A percentile compares a stretch with the other conserved stretches of the same genome.
phyloP scores from a whole-genome alignment of 2,797 vertebrate genomes.

The Coregonus sp. region DNA sequence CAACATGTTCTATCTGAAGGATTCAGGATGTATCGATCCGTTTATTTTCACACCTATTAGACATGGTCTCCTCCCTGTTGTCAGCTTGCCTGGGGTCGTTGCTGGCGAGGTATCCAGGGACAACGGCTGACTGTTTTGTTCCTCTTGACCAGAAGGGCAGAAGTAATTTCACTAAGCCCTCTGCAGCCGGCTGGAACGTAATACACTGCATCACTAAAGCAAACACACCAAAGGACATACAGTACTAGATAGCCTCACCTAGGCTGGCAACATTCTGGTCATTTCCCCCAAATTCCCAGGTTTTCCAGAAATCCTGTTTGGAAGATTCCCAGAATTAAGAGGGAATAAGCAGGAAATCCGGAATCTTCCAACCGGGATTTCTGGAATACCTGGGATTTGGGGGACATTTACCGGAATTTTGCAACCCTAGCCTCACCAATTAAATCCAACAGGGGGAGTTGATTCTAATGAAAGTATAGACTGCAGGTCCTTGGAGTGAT shows the following conservation, averaged over 20 bases:
- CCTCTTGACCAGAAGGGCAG: not conserved
- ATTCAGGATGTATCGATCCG: not conserved
- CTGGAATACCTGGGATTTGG: no score
- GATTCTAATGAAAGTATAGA: slow-evolving; percentile 63
- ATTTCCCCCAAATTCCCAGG: not conserved
- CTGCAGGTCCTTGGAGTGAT: slow-evolving; percentile 59
- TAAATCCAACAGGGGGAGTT: slow-evolving; percentile 39
- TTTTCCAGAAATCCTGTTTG: no score
- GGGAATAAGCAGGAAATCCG: no score
- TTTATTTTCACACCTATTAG: slow-evolving; percentile 13
- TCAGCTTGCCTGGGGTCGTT: not conserved
- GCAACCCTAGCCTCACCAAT: not conserved
- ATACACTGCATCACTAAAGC: not conserved
- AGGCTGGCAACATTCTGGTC: no score
- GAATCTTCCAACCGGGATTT: no score
- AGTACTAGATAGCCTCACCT: no score
- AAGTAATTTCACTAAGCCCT: not conserved
- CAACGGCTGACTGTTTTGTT: slow-evolving; percentile 3
- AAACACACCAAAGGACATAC: not conserved
- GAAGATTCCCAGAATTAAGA: no score
- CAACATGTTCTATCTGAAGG: not conserved
- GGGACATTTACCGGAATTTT: no score
- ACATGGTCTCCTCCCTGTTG: not conserved
- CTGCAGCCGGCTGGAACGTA: not conserved
- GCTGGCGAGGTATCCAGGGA: not conserved